Percentiles rank a stretch among this genome's conserved stretches.
Conservation (phyloP, 2,888 invertebrate genomes). For the Brassicogethes aeneus region DNA sequence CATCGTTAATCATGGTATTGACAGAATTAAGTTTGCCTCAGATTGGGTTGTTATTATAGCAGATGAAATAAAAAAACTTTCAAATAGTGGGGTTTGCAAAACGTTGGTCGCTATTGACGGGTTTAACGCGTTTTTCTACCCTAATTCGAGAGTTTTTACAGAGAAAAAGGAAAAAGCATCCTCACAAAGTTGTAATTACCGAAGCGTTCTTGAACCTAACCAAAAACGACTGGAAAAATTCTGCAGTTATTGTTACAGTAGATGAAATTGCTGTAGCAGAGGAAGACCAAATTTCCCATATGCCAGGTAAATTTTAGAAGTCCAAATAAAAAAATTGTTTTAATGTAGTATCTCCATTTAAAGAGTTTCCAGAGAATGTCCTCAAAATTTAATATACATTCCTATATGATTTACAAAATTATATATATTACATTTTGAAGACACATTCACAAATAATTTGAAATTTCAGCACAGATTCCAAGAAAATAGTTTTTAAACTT, state of each 20-base stretch:
- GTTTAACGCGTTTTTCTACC: constrained; percentile 80
- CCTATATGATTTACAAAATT: no score
- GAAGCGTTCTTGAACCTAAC: constrained; percentile 67
- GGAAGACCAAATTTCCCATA: constrained; percentile 54
- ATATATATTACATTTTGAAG: no score
- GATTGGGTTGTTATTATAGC: constrained; percentile 71
- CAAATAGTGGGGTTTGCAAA: constrained; percentile 59
- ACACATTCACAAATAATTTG: no score
- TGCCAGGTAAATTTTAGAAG: constrained; percentile 59
- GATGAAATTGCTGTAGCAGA: constrained; percentile 60
- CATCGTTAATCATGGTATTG: constrained; percentile 77
- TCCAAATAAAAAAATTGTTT: constrained; percentile 1
- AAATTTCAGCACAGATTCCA: no score
- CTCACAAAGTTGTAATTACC: constrained; percentile 65
- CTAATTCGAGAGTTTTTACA: constrained; percentile 56
- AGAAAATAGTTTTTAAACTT: no score
- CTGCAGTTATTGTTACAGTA: constrained; percentile 62
- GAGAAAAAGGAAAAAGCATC: constrained; percentile 58
- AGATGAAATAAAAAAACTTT: constrained; percentile 66
- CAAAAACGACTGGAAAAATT: constrained; percentile 79
- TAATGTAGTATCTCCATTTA: no score
- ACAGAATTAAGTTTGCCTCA: constrained; percentile 77
- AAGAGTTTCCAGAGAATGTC: no score
- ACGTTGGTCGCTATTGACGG: constrained; percentile 86
- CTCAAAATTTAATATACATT: no score